Evolutionary conservation across 2,888 invertebrate species (phyloP), one percentile per base, ranked within the genome.

Genomic region (Scrobipalpa costella): DNA sequence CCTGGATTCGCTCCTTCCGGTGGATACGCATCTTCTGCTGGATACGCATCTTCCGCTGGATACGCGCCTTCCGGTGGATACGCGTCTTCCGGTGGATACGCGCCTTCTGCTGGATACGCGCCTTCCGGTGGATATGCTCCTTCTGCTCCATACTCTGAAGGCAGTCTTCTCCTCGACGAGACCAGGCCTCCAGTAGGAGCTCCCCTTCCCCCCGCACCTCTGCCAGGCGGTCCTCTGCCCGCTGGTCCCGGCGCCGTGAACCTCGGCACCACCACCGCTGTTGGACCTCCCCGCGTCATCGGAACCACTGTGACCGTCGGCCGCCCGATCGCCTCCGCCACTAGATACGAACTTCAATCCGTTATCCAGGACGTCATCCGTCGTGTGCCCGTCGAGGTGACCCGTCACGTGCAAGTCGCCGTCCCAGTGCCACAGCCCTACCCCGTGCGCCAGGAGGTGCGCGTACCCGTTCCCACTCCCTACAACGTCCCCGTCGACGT

Each of bases 401-500:
- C 81, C 38, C 85, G 86, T 15, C 91, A 91, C 72, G 68, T 91
- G 1, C 76, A 90, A 66, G 78, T 91, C 0, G 76, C 80, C 7
- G 89, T 91, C 7, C 91, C 91, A 0, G 86, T 86, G 0, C 79
- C 89, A 7, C 81, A 82, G 0, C 84, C 89, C 0, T 85, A 86
- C 3, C 90, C 90, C 6, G 90, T 90, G 2, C 88, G 83, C 15
- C 84, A 89, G 7, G 88, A 90, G 69, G 84, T 91, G 15, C 81
- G 74, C 64, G 90, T 91, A 1, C 86, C 88, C 44, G 90, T 91
- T 0, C 91, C 91, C 0, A 88, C 90, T 66, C 91, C 91, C 65
- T 90, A 90, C 84, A 86, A 86, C 3, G 90, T 91, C 0, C 87
- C 81, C 62, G 90, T 90, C 0, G 86, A 90, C 44, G 90, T 91